phyloP scores from a whole-genome alignment of 2,113 vertebrate species.

The Solea senegalensis region DNA sequence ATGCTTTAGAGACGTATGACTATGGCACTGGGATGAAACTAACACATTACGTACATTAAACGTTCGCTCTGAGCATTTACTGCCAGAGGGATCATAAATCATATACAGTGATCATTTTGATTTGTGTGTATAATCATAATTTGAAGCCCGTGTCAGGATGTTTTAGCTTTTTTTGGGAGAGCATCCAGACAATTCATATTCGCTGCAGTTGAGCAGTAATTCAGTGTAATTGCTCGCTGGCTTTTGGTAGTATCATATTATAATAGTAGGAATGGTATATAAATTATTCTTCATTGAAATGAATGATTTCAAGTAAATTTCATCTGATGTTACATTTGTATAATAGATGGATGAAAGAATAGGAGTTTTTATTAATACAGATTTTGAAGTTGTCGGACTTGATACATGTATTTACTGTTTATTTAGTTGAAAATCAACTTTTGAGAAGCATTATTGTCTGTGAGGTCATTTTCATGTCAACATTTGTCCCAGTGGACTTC shows the following conservation, averaged over 20 bases:
- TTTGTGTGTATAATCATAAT: slow-evolving; percentile 20
- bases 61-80: slow-evolving; percentile 6
- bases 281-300: too few species aligned
- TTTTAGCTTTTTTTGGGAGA: slow-evolving; percentile 26
- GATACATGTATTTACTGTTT: too few species aligned
- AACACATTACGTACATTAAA: background rate
- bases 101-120: background rate
- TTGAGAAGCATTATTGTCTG: too few species aligned
- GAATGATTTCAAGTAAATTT: background rate
- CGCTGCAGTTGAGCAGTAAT: background rate
- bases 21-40: slow-evolving; percentile 7
- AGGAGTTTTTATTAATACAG: too few species aligned
- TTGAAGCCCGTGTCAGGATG: slow-evolving; percentile 11
- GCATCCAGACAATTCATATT: slow-evolving; percentile 1
- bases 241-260: background rate
- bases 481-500: background rate
- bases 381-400: too few species aligned
- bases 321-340: background rate
- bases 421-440: too few species aligned
- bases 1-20: slow-evolving; percentile 25
- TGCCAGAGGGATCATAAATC: slow-evolving; percentile 17
- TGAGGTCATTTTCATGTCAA: background rate
- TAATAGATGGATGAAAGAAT: too few species aligned
- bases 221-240: background rate
- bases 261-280: too few species aligned